Conservation (phyloP, 2,888 invertebrate species). For the Watsonalla cultraria region DNA sequence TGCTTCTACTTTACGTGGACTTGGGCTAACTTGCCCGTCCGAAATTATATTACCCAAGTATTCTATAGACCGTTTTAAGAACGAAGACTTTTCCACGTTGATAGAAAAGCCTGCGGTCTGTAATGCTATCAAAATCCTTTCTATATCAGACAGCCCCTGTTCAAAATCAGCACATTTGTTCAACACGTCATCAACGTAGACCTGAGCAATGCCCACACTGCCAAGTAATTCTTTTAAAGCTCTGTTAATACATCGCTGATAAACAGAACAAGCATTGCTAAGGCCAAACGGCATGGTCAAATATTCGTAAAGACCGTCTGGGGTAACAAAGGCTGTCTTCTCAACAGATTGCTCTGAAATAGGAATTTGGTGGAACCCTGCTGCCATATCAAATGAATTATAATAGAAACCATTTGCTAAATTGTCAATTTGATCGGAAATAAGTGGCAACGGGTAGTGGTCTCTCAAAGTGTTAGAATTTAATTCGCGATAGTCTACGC, state of each 20-base stretch:
- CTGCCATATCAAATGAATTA: conserved; percentile 7
- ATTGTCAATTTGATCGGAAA: conserved; percentile 7
- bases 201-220: conserved; percentile 14
- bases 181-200: conserved; percentile 31
- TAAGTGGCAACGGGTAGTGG: conserved; percentile 9
- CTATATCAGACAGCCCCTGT: conserved; percentile 14
- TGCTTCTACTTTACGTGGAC: conserved; percentile 25
- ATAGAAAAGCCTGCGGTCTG: conserved; percentile 25
- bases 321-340: conserved; percentile 10
- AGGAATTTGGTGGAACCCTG: conserved; percentile 13
- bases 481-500: conserved; percentile 13
- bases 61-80: too few species aligned
- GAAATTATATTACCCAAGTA: too few species aligned
- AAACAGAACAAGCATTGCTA: conserved; percentile 10
- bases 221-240: conserved; percentile 9
- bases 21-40: conserved; percentile 27
- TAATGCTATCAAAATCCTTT: conserved; percentile 19
- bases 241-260: conserved; percentile 11
- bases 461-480: conserved; percentile 10
- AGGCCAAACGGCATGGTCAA: conserved; percentile 15
- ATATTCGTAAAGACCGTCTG: conserved; percentile 12
- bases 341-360: conserved; percentile 10
- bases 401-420: conserved; percentile 9
- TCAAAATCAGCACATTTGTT: conserved; percentile 14
- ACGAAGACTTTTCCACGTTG: conserved; percentile 20